Conservation (phyloP, 2,113 vertebrate genomes). For the Otis tarda region DNA sequence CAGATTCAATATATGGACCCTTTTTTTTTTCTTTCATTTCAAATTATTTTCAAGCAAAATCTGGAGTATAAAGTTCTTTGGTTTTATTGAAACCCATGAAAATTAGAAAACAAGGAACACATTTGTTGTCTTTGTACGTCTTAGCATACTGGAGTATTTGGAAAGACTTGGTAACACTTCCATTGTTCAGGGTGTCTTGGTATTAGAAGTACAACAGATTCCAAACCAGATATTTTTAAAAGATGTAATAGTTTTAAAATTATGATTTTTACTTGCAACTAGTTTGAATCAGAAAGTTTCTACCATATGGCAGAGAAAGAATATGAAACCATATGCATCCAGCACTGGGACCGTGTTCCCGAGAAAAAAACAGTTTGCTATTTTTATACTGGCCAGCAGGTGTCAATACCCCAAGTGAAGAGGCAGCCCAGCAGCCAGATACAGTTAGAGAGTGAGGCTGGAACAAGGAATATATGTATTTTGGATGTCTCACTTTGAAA, state of each 20-base stretch:
- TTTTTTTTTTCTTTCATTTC: background rate
- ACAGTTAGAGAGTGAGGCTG: background rate
- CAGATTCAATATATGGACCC: background rate
- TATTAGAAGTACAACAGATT: background rate
- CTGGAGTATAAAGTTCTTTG: background rate
- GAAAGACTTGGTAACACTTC: background rate
- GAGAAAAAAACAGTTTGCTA: constrained; percentile 12
- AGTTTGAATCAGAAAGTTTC: background rate
- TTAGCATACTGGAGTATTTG: background rate
- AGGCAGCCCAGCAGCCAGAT: background rate
- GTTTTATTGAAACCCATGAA: background rate
- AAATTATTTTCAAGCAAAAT: background rate
- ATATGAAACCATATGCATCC: constrained; percentile 1
- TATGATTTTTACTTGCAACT: background rate
- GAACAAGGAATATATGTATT: background rate
- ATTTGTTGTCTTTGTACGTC: background rate
- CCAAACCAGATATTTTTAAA: background rate
- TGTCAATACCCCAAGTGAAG: constrained; percentile 34
- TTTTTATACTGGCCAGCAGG: constrained; percentile 44
- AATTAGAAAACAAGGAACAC: background rate
- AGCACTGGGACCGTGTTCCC: background rate
- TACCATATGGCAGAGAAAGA: constrained; percentile 37
- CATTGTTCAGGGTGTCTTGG: background rate
- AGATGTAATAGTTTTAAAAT: background rate
- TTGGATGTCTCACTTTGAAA: background rate